phyloP scores from a whole-genome alignment of 2,888 invertebrate genomes.

The Cremastobaeus sp. region DNA sequence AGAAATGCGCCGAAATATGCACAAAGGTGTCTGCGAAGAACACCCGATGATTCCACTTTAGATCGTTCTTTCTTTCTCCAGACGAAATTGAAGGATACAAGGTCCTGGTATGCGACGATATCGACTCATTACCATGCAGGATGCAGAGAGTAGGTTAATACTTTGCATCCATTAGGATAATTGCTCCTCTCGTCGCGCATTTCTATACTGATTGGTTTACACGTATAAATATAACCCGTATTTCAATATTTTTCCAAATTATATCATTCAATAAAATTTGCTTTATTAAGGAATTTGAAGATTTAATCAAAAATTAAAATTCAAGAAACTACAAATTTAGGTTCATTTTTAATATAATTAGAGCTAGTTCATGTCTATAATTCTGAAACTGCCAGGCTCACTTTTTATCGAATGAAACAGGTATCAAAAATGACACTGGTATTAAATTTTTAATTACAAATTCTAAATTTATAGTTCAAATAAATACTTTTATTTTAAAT shows the following conservation, averaged over 20 bases:
- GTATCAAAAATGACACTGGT: too few species aligned
- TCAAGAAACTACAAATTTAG: neutral
- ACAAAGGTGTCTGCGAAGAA: too few species aligned
- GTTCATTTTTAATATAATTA: neutral
- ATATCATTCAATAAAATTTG: slow-evolving; percentile 61
- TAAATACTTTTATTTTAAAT: too few species aligned
- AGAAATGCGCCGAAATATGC: too few species aligned
- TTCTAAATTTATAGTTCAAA: too few species aligned
- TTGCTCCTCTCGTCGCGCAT: slow-evolving; percentile 72
- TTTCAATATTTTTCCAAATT: slow-evolving; percentile 21
- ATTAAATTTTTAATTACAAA: too few species aligned
- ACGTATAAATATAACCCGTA: too few species aligned
- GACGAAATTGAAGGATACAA: slow-evolving; percentile 71
- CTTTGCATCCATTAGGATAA: slow-evolving; percentile 79
- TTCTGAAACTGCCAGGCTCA: too few species aligned
- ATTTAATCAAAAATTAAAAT: too few species aligned
- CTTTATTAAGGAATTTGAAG: too few species aligned
- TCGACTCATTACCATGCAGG: slow-evolving; percentile 78
- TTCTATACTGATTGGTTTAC: slow-evolving; percentile 65
- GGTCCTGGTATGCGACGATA: slow-evolving; percentile 77
- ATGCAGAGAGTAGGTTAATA: slow-evolving; percentile 74
- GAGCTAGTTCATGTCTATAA: neutral
- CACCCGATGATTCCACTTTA: neutral
- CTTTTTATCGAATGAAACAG: too few species aligned
- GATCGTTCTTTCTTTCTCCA: slow-evolving; percentile 28